phyloP scores from a whole-genome alignment of 2,888 invertebrate species.

The Parapristionchus giblindavisi region DNA sequence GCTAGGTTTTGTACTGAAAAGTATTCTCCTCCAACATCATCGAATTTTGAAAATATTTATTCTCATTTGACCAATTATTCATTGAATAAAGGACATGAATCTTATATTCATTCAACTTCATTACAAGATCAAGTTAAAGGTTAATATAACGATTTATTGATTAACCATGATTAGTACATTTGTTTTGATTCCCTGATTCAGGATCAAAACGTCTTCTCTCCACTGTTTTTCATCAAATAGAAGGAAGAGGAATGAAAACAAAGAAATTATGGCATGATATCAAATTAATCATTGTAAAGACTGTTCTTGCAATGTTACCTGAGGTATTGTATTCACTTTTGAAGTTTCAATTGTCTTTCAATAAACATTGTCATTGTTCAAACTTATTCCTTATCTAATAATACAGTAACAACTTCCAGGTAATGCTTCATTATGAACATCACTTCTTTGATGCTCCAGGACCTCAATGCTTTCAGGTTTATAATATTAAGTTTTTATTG shows the following conservation, averaged over 20 bases:
- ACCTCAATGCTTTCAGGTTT: slow-evolving; percentile 73
- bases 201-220: slow-evolving; percentile 73
- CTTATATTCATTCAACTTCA: slow-evolving; percentile 70
- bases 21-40: slow-evolving; percentile 71
- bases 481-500: not conserved
- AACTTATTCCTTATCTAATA: not conserved
- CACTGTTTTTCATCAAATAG: slow-evolving; percentile 71
- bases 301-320: slow-evolving; percentile 72
- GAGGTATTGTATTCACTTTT: too few species aligned
- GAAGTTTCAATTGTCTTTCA: too few species aligned
- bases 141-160: slow-evolving; percentile 31
- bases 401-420: slow-evolving; percentile 13
- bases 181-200: slow-evolving; percentile 25
- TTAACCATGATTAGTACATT: not conserved
- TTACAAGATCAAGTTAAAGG: slow-evolving; percentile 66
- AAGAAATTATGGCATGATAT: slow-evolving; percentile 71
- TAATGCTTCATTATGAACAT: slow-evolving; percentile 71
- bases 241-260: slow-evolving; percentile 70
- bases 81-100: slow-evolving; percentile 72
- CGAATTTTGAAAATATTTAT: slow-evolving; percentile 71
- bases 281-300: slow-evolving; percentile 71
- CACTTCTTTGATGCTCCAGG: slow-evolving; percentile 65
- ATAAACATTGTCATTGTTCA: not conserved
- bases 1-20: slow-evolving; percentile 73
- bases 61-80: slow-evolving; percentile 74